Evolutionary conservation across 1,140 invertebrate genomes (phyloP), one percentile per base, ranked within the genome.

Genomic region (Ips nitidus): DNA sequence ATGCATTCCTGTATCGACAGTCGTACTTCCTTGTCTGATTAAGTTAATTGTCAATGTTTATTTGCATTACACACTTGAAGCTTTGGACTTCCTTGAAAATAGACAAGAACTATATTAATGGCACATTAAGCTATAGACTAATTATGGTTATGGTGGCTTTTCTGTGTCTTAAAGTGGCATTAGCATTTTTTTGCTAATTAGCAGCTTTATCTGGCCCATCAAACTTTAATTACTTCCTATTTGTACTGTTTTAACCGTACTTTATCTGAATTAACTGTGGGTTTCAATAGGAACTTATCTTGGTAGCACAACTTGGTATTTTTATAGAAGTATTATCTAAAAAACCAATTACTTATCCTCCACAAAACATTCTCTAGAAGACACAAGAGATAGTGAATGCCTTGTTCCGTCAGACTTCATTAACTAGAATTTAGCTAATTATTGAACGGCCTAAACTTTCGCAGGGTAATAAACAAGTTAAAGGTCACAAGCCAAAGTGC

Each of bases 21-120:
- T 50, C 7, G 45, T 50, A 50, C 45, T 8, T 50, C 6, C 45
- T 8, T 50, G 45, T 50, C 45, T 8, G 6, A 22, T 50, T 50
- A 50, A 22, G 45, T 50, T 50, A 50, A 50, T 50, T 50, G 22
- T 50, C 22, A 50, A 50, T 50, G 22, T 50, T 50, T 50, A 50
- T 50, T 50, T 50, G 6, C 45, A 50, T 22, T 50, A 50, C 45
- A 50, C 6, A 50, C 22, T 22, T 50, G 45, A 50, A 8, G 45
- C 45, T 6, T 8, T 50, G 22, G 22, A 50, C 45, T 50, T 50
- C 22, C 45, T 50, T 22, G 45, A 50, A 50, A 50, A 50, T 50
- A 50, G 6, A 22, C 6, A 50, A 50, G 22, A 50, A 50, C 22
- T 6, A 50, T 50, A 1, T 22, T 50, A 50, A 50, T 50, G 45